A percentile compares a stretch with the other conserved stretches of the same genome.
These are phyloP conservation scores for Neotoma lepida DNA, from an alignment of 2,113 vertebrate species.

Conservation along the genomic window DNA sequence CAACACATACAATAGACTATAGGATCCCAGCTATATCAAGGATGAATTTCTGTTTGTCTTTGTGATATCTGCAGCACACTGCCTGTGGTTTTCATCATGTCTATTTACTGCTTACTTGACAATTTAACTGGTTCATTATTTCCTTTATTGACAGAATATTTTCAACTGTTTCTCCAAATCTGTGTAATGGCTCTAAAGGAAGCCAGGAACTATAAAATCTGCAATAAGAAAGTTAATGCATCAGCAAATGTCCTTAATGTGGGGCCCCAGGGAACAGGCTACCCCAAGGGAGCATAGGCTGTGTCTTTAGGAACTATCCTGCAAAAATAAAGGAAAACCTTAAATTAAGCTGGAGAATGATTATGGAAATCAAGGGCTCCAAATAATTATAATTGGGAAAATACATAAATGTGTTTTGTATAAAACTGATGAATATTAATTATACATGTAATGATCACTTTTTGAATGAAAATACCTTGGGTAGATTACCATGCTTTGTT, in stretches of 20 bases:
- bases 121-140: conserved; percentile 1
- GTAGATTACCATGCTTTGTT: neutral
- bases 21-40: neutral
- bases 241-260: neutral
- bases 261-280: neutral
- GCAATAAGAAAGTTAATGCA: neutral
- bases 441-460: neutral
- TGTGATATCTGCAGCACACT: neutral
- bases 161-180: neutral
- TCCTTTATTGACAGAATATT: neutral
- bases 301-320: neutral
- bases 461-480: neutral
- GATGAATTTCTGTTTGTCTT: neutral
- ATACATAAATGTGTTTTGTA: neutral
- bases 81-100: neutral
- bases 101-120: neutral
- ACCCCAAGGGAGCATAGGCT: neutral
- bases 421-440: neutral
- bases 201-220: neutral
- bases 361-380: neutral
- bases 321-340: neutral
- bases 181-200: neutral
- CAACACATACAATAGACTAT: neutral
- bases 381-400: neutral
- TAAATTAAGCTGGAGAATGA: neutral